Evolutionary conservation across 2,113 vertebrate species (phyloP).

Genomic region (Eurypyga helias): DNA sequence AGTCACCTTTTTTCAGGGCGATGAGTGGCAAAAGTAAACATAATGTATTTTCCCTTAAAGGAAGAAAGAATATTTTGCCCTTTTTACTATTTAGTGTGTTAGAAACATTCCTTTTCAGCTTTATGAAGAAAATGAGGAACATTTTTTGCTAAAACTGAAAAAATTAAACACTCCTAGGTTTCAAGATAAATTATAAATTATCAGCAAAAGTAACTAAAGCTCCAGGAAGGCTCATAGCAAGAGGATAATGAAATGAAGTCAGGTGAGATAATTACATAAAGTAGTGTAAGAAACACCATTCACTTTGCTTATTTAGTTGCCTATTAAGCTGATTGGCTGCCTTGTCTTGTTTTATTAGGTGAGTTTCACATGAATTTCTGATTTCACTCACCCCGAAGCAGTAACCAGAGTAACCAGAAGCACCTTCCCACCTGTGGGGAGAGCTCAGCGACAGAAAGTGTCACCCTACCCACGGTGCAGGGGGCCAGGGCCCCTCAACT

Average conservation of each 20-base stretch:
- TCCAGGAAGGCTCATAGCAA: background rate
- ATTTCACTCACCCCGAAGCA: accelerated
- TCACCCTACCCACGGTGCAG: background rate
- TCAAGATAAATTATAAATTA: background rate
- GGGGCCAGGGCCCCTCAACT: background rate
- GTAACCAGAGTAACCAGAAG: background rate
- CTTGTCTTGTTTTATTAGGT: background rate
- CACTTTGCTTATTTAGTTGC: background rate
- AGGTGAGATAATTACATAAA: background rate
- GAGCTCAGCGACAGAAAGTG: background rate
- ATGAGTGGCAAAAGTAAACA: background rate
- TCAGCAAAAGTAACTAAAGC: background rate
- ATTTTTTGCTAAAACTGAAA: background rate
- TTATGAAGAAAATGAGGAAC: background rate
- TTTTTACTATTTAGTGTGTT: background rate
- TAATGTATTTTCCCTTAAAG: background rate
- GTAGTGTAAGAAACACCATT: background rate
- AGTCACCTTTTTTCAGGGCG: background rate
- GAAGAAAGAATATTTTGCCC: background rate
- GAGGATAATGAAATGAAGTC: background rate
- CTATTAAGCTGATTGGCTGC: background rate
- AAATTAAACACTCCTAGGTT: background rate
- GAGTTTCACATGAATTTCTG: background rate
- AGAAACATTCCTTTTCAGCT: background rate
- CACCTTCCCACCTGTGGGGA: background rate